phyloP scores from a whole-genome alignment of 2,113 vertebrate genomes.

The Paradoxurus hermaphroditus region DNA sequence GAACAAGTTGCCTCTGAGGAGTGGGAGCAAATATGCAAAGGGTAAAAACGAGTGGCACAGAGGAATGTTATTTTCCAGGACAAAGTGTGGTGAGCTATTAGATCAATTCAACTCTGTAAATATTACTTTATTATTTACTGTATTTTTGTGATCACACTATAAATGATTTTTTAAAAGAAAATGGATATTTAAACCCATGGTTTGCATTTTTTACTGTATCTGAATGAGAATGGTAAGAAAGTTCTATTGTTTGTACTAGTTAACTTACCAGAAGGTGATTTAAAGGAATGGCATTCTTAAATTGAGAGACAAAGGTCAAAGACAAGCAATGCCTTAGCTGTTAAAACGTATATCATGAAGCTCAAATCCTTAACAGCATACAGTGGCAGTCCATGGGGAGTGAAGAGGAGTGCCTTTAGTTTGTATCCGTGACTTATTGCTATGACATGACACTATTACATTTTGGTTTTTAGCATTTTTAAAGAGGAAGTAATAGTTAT shows the following conservation, averaged over 20 bases:
- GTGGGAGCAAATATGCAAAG: neutral
- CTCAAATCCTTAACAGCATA: constrained; percentile 75
- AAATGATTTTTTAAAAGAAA: neutral
- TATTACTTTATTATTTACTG: neutral
- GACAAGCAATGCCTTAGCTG: constrained; percentile 68
- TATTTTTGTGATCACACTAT: neutral
- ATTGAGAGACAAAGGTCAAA: constrained; percentile 85
- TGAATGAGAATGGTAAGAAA: constrained; percentile 1
- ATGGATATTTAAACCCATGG: neutral
- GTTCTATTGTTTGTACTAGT: constrained; percentile 51
- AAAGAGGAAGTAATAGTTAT: constrained; percentile 99
- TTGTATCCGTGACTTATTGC: constrained; percentile 92
- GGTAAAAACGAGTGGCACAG: neutral
- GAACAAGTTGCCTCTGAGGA: neutral
- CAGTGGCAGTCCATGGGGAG: constrained; percentile 84
- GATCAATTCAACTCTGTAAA: neutral
- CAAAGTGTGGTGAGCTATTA: neutral
- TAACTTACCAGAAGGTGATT: constrained; percentile 75
- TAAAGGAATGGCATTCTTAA: constrained; percentile 81
- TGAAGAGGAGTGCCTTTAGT: constrained; percentile 87
- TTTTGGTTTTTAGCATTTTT: constrained; percentile 97
- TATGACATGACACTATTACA: constrained; percentile 91
- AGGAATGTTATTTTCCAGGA: neutral
- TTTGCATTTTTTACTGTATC: constrained; percentile 2
- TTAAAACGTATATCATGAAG: constrained; percentile 76